Base-by-base conservation (phyloP, 1,140 invertebrate genomes). In the Drosophila obscura region DNA sequence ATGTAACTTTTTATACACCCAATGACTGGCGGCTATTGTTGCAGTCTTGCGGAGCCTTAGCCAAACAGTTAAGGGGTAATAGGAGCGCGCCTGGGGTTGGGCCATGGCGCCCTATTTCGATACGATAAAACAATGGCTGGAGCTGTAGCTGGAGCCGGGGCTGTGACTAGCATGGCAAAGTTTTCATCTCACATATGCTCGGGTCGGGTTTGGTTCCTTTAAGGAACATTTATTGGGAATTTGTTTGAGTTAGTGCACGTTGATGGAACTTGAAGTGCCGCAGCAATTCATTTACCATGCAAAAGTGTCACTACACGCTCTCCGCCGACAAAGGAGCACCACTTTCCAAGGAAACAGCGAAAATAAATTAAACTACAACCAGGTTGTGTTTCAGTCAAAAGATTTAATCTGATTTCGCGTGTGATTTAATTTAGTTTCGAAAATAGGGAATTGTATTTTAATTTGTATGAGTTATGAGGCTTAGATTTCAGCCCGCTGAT, bases 21-120 rank as follows among this genome's bases (percentile, higher is more conserved):
- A 82, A 88, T 88, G 76, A 56, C 83, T 80, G 60, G 48, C 50
- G 75, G 83, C 83, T 85, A 82, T 85, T 82, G 69, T 55, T 39
- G 46, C 44, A 75, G 49, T 60, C 45, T 48, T 58, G 41, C 45
- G 13, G 50, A 43, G 39, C 26, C 43, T 4, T 39, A 22, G 15
- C 41, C 43, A 53, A 72, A 52, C 68, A 39, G 35, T 39, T 39
- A 31, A 31, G 15, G 43, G 26, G 15, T 31, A 57, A 41, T 8
- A 43, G 52, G 45, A 31, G 41, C 39, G 57, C 9, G 11, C 1
- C 35, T 39, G n/a, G 13, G n/a, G 39, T 15, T 2, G 4, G 11
- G 11, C 41, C 7, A 24, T 69, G 51, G 24, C 44, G 35, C 35
- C 61, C 64, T 16, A 66, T 41, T 58, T 22, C 67, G 53, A 71